A percentile compares a stretch with the other conserved stretches of the same genome.
Conservation (phyloP, 2,113 vertebrate genomes). For the Periophthalmodon schlosseri region DNA sequence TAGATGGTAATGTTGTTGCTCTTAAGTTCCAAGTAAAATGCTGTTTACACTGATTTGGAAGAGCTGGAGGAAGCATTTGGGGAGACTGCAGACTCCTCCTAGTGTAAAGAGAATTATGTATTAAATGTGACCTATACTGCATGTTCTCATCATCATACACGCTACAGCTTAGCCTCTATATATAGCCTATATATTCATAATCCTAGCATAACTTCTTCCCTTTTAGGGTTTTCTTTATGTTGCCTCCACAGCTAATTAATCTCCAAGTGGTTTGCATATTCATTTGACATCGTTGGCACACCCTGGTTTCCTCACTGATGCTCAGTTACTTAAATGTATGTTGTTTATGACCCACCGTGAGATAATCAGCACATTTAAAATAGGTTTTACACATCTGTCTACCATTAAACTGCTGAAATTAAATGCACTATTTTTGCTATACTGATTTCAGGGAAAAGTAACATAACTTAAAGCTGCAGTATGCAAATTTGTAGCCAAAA, state of each 20-base stretch:
- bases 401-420: background rate
- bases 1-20: background rate
- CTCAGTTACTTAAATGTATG: background rate
- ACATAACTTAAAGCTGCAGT: no score
- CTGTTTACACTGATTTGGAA: background rate
- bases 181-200: conserved; percentile 1
- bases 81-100: background rate
- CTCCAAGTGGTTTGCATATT: background rate
- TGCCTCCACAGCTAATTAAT: background rate
- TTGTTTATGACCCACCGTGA: background rate
- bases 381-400: background rate
- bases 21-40: background rate
- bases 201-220: background rate
- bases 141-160: background rate
- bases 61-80: background rate
- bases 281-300: background rate
- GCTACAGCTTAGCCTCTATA: background rate
- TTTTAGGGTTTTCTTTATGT: background rate
- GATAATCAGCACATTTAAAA: background rate
- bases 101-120: background rate
- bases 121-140: background rate
- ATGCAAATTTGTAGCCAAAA: no score
- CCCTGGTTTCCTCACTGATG: background rate
- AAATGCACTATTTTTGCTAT: no score
- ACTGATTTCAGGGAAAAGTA: no score